Percentiles rank a stretch among this genome's conserved stretches.
Conservation (phyloP, 2,797 vertebrate genomes). For the Rhabdophis nuchalis region DNA sequence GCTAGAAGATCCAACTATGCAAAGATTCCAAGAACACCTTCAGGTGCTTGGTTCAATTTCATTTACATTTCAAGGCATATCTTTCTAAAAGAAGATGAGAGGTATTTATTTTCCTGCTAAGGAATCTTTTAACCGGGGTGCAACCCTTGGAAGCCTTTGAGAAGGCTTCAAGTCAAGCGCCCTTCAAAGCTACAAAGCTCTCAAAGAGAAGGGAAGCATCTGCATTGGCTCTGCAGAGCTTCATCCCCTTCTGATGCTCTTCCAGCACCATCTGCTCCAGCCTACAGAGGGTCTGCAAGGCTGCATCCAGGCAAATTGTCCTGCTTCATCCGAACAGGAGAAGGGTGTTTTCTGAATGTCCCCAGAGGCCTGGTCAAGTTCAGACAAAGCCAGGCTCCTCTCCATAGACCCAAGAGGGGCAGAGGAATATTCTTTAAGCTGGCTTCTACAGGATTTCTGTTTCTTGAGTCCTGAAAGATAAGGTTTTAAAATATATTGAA, state of each 20-base stretch:
- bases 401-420: neutral
- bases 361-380: no score
- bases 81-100: neutral
- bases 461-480: neutral
- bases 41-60: neutral
- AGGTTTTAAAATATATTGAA: neutral
- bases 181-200: neutral
- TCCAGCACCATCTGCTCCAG: neutral
- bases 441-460: neutral
- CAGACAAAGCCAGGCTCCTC: neutral
- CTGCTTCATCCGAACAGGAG: neutral
- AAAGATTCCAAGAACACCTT: neutral
- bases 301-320: neutral
- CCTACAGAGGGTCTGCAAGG: neutral
- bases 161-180: neutral
- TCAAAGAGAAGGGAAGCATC: neutral
- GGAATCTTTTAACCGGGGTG: neutral
- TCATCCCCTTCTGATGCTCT: neutral
- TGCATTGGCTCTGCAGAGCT: neutral
- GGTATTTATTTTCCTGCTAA: neutral
- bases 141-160: neutral
- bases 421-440: neutral
- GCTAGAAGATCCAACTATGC: neutral
- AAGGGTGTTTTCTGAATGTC: rapidly evolving
- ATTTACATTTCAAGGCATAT: neutral